Conservation (phyloP, 2,888 invertebrate genomes). For the Petrolisthes cinctipes region DNA sequence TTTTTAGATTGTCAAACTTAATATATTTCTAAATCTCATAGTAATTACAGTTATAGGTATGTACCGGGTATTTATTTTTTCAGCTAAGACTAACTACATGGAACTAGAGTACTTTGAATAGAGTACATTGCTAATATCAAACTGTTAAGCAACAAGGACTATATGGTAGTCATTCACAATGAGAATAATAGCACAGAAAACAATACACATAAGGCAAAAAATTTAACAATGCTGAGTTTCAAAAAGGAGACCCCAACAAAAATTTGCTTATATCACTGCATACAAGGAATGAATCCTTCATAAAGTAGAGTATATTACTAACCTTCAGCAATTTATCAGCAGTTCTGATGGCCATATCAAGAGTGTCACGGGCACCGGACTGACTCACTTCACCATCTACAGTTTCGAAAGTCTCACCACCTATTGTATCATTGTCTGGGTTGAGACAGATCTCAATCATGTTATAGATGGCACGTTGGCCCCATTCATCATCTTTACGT, state of each 20-base stretch:
- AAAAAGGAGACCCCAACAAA: not conserved
- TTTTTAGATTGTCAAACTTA: too few relatives aligned
- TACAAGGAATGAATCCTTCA: not conserved
- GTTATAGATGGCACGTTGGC: conserved; percentile 81
- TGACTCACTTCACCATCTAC: conserved; percentile 67
- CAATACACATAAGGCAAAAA: not conserved
- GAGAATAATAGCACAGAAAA: not conserved
- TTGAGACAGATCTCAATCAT: conserved; percentile 93
- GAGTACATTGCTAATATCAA: too few relatives aligned
- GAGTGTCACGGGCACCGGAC: conserved; percentile 78
- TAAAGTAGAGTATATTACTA: conserved; percentile 10
- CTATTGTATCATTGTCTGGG: conserved; percentile 81
- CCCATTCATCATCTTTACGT: conserved; percentile 83
- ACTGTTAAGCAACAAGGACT: too few relatives aligned
- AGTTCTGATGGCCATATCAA: conserved; percentile 85
- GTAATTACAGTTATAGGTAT: too few relatives aligned
- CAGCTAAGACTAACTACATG: too few relatives aligned
- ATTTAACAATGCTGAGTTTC: conserved; percentile 4
- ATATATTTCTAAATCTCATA: too few relatives aligned
- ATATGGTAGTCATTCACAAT: not conserved
- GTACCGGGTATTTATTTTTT: too few relatives aligned
- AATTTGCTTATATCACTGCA: too few relatives aligned
- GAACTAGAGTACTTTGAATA: too few relatives aligned
- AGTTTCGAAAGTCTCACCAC: conserved; percentile 73
- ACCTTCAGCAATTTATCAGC: conserved; percentile 76